phyloP scores from a whole-genome alignment of 2,797 vertebrate genomes.

The Tadarida brasiliensis region DNA sequence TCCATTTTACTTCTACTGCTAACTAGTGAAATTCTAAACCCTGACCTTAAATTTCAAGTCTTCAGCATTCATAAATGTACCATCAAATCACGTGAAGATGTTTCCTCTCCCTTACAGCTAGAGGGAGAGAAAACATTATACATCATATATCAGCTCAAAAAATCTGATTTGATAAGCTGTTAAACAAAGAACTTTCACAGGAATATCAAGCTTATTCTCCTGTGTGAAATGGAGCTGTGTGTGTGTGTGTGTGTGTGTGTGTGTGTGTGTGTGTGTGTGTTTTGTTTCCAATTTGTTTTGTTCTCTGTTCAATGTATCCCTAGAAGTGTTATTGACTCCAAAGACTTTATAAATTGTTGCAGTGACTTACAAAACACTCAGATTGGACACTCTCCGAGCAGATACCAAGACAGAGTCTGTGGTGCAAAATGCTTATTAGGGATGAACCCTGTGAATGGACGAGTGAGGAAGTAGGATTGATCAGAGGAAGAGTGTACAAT shows the following conservation, averaged over 20 bases:
- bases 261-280: neutral
- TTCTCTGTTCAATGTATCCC: neutral
- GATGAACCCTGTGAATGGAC: neutral
- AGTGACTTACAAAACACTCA: neutral
- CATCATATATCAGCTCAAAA: neutral
- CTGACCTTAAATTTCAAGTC: neutral
- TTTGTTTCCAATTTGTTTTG: neutral
- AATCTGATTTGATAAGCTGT: neutral
- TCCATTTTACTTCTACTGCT: neutral
- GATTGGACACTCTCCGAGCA: neutral
- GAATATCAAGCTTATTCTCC: neutral
- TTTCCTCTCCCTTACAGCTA: neutral
- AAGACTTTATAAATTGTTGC: neutral
- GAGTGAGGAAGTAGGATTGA: neutral
- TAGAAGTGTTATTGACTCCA: conserved; percentile 7
- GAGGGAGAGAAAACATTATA: neutral
- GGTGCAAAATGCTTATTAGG: neutral
- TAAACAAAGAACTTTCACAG: neutral
- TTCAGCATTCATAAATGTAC: neutral
- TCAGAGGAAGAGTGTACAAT: neutral
- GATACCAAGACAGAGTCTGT: neutral
- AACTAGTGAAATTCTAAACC: neutral
- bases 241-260: neutral
- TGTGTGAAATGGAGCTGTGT: neutral
- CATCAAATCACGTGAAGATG: neutral